Conservation (phyloP, 1,140 invertebrate genomes). For the Solen grandis region DNA sequence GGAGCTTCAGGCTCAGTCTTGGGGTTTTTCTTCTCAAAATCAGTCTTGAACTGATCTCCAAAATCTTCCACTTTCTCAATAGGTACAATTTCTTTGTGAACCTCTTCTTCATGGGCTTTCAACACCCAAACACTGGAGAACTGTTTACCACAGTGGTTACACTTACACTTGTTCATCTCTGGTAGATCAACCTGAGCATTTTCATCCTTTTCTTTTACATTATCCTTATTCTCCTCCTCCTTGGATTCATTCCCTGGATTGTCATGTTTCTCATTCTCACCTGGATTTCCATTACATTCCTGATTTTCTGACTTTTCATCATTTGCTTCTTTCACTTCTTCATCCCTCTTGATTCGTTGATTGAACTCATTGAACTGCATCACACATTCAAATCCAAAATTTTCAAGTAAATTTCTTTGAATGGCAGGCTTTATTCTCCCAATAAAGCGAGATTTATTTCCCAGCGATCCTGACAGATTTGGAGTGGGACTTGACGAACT, state of each 20-base stretch:
- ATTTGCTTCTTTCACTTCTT: constrained; percentile 58
- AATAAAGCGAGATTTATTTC: constrained; percentile 83
- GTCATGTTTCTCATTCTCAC: constrained; percentile 56
- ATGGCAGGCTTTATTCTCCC: constrained; percentile 85
- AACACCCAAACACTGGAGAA: constrained; percentile 97
- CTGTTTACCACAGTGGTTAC: constrained; percentile 94
- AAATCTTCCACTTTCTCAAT: constrained; percentile 94
- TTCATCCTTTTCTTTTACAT: constrained; percentile 63
- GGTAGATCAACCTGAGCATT: constrained; percentile 80
- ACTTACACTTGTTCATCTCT: constrained; percentile 87
- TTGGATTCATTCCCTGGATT: constrained; percentile 55
- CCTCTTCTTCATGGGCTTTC: constrained; percentile 97
- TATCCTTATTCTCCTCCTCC: constrained; percentile 53
- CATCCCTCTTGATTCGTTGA: constrained; percentile 84
- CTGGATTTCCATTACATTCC: constrained; percentile 56
- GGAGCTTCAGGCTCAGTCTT: constrained; percentile 57
- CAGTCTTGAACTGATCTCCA: constrained; percentile 87
- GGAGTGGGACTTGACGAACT: constrained; percentile 51
- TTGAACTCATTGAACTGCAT: constrained; percentile 98
- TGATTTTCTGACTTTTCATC: constrained; percentile 57
- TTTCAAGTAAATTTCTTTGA: constrained; percentile 94
- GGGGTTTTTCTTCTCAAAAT: constrained; percentile 76
- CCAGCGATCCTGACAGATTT: constrained; percentile 74
- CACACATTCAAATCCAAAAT: constrained; percentile 96
- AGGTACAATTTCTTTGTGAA: constrained; percentile 94